phyloP scores from a whole-genome alignment of 2,797 vertebrate genomes.

The Sphenopsis melanotis region DNA sequence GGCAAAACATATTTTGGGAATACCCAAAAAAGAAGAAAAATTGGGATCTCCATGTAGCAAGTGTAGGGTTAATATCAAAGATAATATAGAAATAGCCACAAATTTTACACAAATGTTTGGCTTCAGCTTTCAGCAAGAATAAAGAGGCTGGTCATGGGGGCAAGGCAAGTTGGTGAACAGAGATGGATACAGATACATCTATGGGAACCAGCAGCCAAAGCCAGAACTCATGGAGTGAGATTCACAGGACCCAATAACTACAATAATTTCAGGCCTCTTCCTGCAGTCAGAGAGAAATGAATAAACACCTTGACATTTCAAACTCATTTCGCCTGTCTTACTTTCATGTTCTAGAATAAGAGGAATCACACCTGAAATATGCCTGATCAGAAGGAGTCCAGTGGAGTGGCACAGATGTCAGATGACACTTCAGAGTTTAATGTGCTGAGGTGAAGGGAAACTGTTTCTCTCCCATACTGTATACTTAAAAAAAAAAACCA shows the following conservation, averaged over 20 bases:
- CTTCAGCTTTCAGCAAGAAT: not conserved
- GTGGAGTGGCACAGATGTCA: not conserved
- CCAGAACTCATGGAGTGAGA: not conserved
- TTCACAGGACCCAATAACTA: not conserved
- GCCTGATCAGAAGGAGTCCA: not conserved
- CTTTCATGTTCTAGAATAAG: not conserved
- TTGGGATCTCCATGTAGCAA: not conserved
- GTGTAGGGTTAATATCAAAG: not conserved
- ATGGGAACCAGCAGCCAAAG: not conserved
- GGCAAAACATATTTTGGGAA: not conserved
- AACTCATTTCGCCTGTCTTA: not conserved
- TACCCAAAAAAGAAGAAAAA: not conserved
- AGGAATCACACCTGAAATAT: not conserved
- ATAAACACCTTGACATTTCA: not conserved
- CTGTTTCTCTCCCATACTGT: not conserved
- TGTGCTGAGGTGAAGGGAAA: not conserved
- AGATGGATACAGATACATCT: not conserved
- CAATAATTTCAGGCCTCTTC: not conserved
- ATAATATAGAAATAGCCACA: not conserved
- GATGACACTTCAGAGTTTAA: not conserved
- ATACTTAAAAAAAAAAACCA: not conserved
- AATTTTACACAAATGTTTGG: not conserved
- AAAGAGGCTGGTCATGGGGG: not conserved
- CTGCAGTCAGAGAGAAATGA: not conserved
- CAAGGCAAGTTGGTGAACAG: not conserved